A percentile compares a stretch with the other conserved stretches of the same genome.
Conservation (phyloP, 2,113 vertebrate species). For the Gymnogyps californianus region DNA sequence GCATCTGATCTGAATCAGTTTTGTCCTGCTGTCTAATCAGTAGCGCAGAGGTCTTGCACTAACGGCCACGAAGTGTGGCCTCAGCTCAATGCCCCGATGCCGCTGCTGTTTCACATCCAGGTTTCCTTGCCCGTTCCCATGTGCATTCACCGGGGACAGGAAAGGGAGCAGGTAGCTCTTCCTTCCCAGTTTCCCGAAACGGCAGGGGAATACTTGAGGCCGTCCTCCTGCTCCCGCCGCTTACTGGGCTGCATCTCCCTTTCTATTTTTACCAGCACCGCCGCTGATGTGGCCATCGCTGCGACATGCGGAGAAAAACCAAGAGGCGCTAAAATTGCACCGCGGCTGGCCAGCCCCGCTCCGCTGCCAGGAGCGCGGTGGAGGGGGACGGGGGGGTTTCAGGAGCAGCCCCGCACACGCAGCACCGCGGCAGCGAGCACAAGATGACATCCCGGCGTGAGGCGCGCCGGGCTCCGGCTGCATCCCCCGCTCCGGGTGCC, state of each 20-base stretch:
- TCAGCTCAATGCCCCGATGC: not conserved
- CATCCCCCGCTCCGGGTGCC: not conserved
- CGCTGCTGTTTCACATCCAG: not conserved
- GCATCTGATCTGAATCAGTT: not conserved
- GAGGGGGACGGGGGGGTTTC: not conserved
- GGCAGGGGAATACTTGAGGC: not conserved
- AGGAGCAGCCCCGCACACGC: not conserved
- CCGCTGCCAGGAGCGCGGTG: not conserved
- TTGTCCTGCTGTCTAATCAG: not conserved
- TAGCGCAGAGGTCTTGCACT: not conserved
- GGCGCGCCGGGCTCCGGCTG: not conserved
- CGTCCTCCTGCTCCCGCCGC: not conserved
- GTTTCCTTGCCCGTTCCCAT: not conserved
- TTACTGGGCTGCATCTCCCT: not conserved
- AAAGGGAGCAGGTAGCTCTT: not conserved
- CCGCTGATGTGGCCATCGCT: not conserved
- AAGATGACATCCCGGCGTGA: not conserved
- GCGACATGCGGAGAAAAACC: not conserved
- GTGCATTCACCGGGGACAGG: rapidly evolving
- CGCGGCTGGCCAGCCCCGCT: not conserved
- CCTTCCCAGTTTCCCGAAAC: not conserved
- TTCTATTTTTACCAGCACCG: not conserved
- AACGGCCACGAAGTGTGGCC: not conserved
- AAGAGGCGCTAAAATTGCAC: not conserved
- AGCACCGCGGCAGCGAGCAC: not conserved